Evolutionary conservation across 1,140 invertebrate species (phyloP), one percentile per base, ranked within the genome.

Genomic region (Capitella teleta): DNA sequence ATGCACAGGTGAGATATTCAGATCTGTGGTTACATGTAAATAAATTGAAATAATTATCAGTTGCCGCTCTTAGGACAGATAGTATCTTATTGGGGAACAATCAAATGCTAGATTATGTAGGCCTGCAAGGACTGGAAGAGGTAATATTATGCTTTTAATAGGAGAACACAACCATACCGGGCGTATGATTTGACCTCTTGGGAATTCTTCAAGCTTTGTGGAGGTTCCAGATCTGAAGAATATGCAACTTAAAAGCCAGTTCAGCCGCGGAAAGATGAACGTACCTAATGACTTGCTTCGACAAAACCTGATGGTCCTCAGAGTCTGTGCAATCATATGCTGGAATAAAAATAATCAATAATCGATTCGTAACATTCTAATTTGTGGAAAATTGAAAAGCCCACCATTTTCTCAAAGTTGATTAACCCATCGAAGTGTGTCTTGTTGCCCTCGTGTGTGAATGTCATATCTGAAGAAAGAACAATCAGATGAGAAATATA

Each of bases 391-490:
- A 43, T 14, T 16, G 8, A 1, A n/a, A 10, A 47, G 1, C 24
- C 5, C 24, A 69, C 67, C 86, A 90, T 90, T 75, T 90, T 90
- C 67, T 90, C 86, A 73, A 89, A 90, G 66, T 89, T 90, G 23
- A 90, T 83, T 34, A 90, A 68, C 8, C 82, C 83, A 63, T 87
- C 84, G 54, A 86, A 76, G 57, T 81, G 82, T 2, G 86, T 88
- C 67, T 87, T 86, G 67, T 89, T 90, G n/a, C 86, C 87, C 70
- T 89, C 86, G 66, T 90, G 85, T 12, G 84, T 84, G 61, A 90
- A 90, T 21, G 85, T 87, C 81, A 90, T 84, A 68, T 90, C 82
- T 79, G 60, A 21, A 60, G 63, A 47, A 30, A 36, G n/a, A n/a
- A n/a, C n/a, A n/a, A n/a, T n/a, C n/a, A n/a, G n/a, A n/a, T n/a